These are phyloP conservation scores for Perodicticus potto DNA, from an alignment of 2,797 vertebrate genomes.

Conservation along the genomic window DNA sequence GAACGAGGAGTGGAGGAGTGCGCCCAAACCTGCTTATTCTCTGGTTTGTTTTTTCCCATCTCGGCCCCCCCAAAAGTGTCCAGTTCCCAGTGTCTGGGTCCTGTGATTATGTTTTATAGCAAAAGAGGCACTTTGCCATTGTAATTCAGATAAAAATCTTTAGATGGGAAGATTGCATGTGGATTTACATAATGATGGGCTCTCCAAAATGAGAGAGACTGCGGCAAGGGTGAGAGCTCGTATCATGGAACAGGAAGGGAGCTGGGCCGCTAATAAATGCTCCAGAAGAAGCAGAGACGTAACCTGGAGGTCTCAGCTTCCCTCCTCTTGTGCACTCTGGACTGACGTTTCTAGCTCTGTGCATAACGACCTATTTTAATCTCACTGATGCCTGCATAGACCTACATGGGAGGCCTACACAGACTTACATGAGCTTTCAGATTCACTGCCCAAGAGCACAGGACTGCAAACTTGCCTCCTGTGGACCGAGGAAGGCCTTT, in stretches of 20 bases:
- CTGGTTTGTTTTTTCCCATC: neutral
- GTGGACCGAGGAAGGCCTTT: neutral
- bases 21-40: neutral
- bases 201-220: neutral
- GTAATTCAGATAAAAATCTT: neutral
- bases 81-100: neutral
- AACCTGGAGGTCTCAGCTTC: fast-evolving
- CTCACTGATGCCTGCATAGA: too few species aligned
- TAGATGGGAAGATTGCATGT: neutral
- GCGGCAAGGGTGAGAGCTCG: neutral
- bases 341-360: neutral
- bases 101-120: fast-evolving
- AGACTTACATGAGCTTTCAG: neutral
- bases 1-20: fast-evolving
- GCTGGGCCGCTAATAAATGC: neutral
- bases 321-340: neutral
- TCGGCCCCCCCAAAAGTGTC: fast-evolving
- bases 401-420: fast-evolving
- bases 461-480: neutral
- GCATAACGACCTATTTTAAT: neutral
- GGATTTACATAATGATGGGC: fast-evolving
- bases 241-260: neutral
- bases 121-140: fast-evolving
- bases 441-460: neutral
- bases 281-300: neutral